Percentiles rank a stretch among this genome's conserved stretches.
Conservation (phyloP, 1,140 invertebrate genomes). For the Cydia amplana region DNA sequence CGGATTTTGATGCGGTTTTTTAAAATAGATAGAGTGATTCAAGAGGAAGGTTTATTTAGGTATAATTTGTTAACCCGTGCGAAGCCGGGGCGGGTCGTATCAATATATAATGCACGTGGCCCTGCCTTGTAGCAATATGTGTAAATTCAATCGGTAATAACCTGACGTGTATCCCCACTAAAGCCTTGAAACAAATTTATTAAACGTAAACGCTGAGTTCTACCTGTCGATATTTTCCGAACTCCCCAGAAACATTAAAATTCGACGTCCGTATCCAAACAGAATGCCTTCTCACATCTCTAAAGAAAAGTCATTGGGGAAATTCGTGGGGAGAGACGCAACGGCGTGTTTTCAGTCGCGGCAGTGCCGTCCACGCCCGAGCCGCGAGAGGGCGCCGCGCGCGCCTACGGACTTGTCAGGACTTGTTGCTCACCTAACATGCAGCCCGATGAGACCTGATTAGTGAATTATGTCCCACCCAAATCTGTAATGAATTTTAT, state of each 20-base stretch:
- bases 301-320: slow-evolving; percentile 73
- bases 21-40: no score
- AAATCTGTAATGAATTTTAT: slow-evolving; percentile 69
- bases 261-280: slow-evolving; percentile 52
- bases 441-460: slow-evolving; percentile 45
- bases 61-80: no score
- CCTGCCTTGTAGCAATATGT: no score
- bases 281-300: slow-evolving; percentile 56
- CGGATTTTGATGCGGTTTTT: no score
- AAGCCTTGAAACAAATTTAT: no score
- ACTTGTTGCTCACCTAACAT: slow-evolving; percentile 66
- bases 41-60: no score
- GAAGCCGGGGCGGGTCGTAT: no score
- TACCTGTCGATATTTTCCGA: neutral
- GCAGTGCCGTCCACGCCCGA: slow-evolving; percentile 69
- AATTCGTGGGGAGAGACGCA: slow-evolving; percentile 74
- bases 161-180: no score
- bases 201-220: no score
- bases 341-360: slow-evolving; percentile 65
- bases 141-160: no score
- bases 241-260: neutral
- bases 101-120: no score
- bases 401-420: slow-evolving; percentile 70
- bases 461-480: slow-evolving; percentile 46
- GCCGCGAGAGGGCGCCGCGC: slow-evolving; percentile 72